A percentile compares a stretch with the other conserved stretches of the same genome.
phyloP scores from a whole-genome alignment of 2,888 invertebrate genomes.

The Sympetrum striolatum region DNA sequence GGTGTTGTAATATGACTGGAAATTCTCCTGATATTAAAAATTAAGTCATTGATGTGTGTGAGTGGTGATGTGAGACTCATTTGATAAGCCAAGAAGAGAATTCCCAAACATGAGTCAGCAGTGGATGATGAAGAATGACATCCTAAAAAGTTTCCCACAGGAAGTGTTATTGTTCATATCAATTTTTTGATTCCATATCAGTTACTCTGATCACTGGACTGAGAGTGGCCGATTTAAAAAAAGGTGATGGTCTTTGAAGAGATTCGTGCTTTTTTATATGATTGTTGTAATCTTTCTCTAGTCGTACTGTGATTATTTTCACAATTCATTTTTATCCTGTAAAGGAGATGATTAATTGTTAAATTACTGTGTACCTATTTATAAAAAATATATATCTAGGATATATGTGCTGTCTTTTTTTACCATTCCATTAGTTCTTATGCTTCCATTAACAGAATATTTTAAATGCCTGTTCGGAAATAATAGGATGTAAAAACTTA shows the following conservation, averaged over 20 bases:
- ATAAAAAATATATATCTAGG: background rate
- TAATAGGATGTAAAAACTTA: no score
- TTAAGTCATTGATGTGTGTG: no score
- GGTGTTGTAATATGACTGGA: no score
- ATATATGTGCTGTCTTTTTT: background rate
- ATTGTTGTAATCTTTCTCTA: constrained; percentile 24
- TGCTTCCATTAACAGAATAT: no score
- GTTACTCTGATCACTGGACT: background rate
- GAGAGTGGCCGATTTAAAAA: no score
- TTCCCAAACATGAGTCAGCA: no score
- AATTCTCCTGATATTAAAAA: no score
- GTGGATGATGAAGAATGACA: no score
- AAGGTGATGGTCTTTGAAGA: background rate
- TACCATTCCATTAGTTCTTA: background rate
- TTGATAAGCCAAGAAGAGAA: no score
- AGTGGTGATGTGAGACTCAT: no score
- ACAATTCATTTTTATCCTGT: constrained; percentile 31
- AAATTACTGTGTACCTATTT: constrained; percentile 35
- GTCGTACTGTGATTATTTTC: constrained; percentile 30
- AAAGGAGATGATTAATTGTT: constrained; percentile 16
- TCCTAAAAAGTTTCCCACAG: no score
- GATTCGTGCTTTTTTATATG: background rate
- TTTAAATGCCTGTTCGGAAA: no score
- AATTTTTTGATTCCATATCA: background rate
- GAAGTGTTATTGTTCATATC: background rate